Conservation (phyloP, 2,888 invertebrate genomes). For the Luperina nickerlii region DNA sequence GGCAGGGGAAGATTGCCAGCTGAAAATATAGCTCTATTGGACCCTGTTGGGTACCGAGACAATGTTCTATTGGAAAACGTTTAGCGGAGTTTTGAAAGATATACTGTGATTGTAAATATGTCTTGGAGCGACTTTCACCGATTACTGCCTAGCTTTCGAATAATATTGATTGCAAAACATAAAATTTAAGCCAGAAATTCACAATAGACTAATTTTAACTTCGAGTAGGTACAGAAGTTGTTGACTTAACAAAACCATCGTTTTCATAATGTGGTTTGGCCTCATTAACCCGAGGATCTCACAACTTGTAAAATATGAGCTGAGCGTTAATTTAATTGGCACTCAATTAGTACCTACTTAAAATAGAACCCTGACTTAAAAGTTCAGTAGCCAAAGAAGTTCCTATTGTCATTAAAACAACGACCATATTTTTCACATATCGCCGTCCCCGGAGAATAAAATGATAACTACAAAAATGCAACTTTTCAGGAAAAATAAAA, state of each 20-base stretch:
- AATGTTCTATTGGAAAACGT: conserved; percentile 52
- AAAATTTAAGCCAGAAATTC: neutral
- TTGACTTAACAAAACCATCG: neutral
- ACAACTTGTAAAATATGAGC: neutral
- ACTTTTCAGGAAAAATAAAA: too few species aligned
- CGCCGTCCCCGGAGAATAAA: too few species aligned
- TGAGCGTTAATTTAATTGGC: too few species aligned
- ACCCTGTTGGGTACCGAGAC: conserved; percentile 30
- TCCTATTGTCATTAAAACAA: neutral
- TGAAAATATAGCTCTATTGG: conserved; percentile 55
- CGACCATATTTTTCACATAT: neutral
- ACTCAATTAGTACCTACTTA: too few species aligned
- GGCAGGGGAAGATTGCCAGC: conserved; percentile 65
- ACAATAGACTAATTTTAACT: neutral
- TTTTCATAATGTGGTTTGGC: neutral
- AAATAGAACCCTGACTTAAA: too few species aligned
- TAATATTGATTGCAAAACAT: conserved; percentile 12
- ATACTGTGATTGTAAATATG: conserved; percentile 40
- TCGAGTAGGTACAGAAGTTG: neutral
- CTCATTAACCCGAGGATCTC: neutral
- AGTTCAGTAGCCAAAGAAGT: neutral
- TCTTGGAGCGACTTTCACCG: neutral
- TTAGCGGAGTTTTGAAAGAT: conserved; percentile 52
- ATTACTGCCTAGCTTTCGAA: neutral
- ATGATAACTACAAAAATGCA: too few species aligned